Percentiles rank a stretch among this genome's conserved stretches.
These are phyloP conservation scores for Syngnathus floridae DNA, from an alignment of 2,113 vertebrate species.

Conservation along the genomic window DNA sequence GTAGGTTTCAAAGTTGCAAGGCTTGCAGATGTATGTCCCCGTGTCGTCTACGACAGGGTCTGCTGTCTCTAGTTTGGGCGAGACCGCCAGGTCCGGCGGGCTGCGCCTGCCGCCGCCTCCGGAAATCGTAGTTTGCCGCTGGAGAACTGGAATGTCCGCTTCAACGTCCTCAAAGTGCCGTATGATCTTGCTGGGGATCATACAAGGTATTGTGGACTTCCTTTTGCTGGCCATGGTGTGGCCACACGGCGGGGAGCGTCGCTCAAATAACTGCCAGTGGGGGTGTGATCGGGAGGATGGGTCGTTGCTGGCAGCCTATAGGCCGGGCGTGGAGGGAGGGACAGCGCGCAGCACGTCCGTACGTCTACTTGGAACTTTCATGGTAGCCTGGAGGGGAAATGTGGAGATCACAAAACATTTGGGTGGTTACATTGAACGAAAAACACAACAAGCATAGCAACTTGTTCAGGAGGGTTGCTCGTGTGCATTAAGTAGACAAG, in stretches of 20 bases:
- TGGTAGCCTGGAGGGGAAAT: constrained; percentile 22
- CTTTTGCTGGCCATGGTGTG: constrained; percentile 92
- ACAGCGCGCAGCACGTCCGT: constrained; percentile 49
- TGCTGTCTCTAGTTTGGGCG: constrained; percentile 52
- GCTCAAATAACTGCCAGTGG: constrained; percentile 40
- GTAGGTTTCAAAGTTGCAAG: constrained; percentile 84
- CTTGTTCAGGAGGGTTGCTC: background rate
- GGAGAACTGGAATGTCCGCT: constrained; percentile 55
- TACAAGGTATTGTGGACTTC: constrained; percentile 93
- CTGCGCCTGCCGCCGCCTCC: constrained; percentile 38
- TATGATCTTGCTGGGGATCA: constrained; percentile 89
- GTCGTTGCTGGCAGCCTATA: constrained; percentile 48
- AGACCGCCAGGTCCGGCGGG: constrained; percentile 36
- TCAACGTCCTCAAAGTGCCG: constrained; percentile 69
- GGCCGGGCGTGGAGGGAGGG: constrained; percentile 60
- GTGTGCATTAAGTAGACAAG: background rate
- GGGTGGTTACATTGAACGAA: background rate
- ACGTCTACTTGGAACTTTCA: constrained; percentile 28
- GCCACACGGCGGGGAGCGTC: constrained; percentile 22
- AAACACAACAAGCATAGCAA: background rate
- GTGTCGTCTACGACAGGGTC: constrained; percentile 55
- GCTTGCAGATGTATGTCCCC: constrained; percentile 81
- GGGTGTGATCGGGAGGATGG: constrained; percentile 40
- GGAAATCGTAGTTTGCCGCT: constrained; percentile 44
- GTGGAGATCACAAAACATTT: constrained; percentile 35